Evolutionary conservation across 2,797 vertebrate species (phyloP).

Genomic region (Geotria australis): DNA sequence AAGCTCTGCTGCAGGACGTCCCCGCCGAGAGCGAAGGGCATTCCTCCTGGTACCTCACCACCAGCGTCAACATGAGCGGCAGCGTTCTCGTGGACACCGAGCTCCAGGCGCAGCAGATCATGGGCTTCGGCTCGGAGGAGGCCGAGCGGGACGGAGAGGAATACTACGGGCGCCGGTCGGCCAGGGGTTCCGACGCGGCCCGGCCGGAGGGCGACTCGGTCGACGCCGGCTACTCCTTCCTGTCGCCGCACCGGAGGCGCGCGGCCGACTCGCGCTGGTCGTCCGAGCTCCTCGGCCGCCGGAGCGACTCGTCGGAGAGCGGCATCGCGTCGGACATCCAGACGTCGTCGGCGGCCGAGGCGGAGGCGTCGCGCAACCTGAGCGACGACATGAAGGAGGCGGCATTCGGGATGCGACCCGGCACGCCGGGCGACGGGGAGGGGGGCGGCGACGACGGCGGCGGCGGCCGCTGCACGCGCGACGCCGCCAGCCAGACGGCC

Average conservation of each 20-base stretch:
- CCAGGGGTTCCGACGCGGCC: too few species aligned
- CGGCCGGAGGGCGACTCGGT: too few species aligned
- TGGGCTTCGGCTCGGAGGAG: too few species aligned
- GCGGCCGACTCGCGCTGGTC: background rate
- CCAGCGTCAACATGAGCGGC: constrained; percentile 70
- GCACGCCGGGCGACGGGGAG: constrained; percentile 22
- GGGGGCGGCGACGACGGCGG: constrained; percentile 3
- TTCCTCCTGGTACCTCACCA: constrained; percentile 70
- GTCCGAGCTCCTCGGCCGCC: background rate
- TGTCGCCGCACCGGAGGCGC: too few species aligned
- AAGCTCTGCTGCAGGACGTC: too few species aligned
- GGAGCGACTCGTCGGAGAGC: background rate
- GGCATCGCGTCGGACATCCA: background rate
- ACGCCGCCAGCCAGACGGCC: constrained; percentile 68
- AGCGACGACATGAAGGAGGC: constrained; percentile 98
- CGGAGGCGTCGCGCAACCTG: constrained; percentile 65
- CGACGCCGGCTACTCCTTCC: too few species aligned
- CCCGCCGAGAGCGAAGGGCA: constrained; percentile 1
- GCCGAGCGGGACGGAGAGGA: too few species aligned
- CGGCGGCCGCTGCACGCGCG: constrained; percentile 36
- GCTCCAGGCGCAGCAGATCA: constrained; percentile 13
- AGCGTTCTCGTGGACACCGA: constrained; percentile 60
- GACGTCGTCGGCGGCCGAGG: constrained; percentile 29
- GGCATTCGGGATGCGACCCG: constrained; percentile 51
- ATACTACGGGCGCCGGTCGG: too few species aligned